phyloP scores from a whole-genome alignment of 64 coral and sea anemone genomes.

The Catalaphyllia jardinei region DNA sequence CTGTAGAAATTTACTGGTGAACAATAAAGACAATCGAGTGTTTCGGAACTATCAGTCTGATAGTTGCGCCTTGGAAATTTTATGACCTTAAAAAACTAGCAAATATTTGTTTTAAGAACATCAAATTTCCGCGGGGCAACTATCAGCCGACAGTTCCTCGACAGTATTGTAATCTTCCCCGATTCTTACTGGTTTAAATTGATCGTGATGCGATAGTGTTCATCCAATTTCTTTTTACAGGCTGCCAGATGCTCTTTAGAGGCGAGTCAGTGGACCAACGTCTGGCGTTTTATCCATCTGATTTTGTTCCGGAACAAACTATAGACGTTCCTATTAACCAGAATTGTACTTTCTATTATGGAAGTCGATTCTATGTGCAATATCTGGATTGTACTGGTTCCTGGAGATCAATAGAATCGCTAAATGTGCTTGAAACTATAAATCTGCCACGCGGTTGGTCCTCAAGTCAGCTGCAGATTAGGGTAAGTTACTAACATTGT shows the following conservation, averaged over 20 bases:
- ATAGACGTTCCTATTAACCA: background rate
- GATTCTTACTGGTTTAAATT: too few species aligned
- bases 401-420: background rate
- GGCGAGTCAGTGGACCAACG: background rate
- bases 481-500: background rate
- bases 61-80: too few species aligned
- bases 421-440: background rate
- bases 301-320: background rate
- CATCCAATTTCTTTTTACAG: background rate
- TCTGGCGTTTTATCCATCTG: background rate
- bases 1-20: too few species aligned
- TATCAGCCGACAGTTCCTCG: too few species aligned
- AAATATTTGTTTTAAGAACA: too few species aligned
- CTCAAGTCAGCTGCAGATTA: background rate
- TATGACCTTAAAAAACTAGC: too few species aligned
- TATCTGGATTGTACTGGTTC: conserved; percentile 2
- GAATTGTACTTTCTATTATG: background rate
- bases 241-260: conserved; percentile 2
- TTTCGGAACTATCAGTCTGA: too few species aligned
- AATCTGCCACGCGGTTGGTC: background rate
- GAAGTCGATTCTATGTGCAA: background rate
- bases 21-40: too few species aligned
- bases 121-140: too few species aligned
- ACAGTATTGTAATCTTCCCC: too few species aligned
- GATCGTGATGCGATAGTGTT: too few species aligned